Conservation (phyloP, 2,797 vertebrate species). For the Chromobotia macracanthus region DNA sequence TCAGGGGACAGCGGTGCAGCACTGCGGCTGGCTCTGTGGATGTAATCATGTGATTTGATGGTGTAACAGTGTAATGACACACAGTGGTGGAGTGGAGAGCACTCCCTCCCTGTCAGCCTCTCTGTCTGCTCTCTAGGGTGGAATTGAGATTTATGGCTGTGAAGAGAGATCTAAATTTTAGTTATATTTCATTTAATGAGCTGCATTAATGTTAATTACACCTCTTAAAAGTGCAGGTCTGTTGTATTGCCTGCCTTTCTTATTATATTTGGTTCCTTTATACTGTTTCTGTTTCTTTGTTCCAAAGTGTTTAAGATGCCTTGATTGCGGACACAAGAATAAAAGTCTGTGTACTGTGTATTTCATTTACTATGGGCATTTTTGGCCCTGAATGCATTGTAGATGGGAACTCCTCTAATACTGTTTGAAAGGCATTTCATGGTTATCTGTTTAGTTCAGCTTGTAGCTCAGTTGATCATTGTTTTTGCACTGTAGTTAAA, state of each 20-base stretch:
- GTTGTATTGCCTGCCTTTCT: constrained; percentile 75
- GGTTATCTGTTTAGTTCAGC: too few relatives aligned
- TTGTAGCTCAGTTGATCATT: too few relatives aligned
- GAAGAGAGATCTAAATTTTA: constrained; percentile 78
- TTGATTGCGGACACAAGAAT: neutral
- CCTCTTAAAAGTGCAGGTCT: constrained; percentile 82
- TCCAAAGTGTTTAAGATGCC: too few relatives aligned
- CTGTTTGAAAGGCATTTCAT: too few relatives aligned
- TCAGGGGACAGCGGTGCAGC: constrained; percentile 56
- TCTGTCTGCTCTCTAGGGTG: constrained; percentile 72
- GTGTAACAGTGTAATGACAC: constrained; percentile 82
- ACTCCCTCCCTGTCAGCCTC: constrained; percentile 59
- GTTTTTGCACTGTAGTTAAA: neutral
- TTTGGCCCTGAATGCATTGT: too few relatives aligned
- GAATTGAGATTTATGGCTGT: constrained; percentile 81
- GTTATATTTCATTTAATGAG: constrained; percentile 84
- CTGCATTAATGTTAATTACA: constrained; percentile 83
- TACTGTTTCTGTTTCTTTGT: constrained; percentile 27
- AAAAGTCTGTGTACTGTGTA: neutral
- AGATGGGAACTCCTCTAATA: too few relatives aligned
- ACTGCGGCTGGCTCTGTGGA: constrained; percentile 73
- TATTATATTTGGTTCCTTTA: constrained; percentile 54
- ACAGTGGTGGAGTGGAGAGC: constrained; percentile 79
- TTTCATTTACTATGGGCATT: neutral
- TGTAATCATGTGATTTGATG: constrained; percentile 87